A percentile compares a stretch with the other conserved stretches of the same genome.
Conservation (phyloP, 1,140 invertebrate species). For the Dufourea novaeangliae region DNA sequence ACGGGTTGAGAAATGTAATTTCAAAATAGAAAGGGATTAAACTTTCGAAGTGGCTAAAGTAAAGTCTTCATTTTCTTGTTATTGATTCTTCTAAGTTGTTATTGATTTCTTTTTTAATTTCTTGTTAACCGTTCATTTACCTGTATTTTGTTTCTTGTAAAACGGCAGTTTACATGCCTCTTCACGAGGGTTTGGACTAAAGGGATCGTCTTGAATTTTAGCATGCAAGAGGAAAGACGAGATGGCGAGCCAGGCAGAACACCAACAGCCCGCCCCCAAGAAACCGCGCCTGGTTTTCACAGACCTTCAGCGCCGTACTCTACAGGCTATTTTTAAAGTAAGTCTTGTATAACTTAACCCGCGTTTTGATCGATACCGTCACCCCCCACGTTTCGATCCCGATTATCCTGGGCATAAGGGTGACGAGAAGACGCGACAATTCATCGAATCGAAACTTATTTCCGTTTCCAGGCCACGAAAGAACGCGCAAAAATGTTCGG, state of each 20-base stretch:
- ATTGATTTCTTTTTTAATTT: too few species aligned
- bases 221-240: constrained; percentile 99
- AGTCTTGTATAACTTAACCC: constrained; percentile 64
- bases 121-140: too few species aligned
- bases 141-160: background rate
- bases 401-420: constrained; percentile 14
- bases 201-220: constrained; percentile 78
- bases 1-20: too few species aligned
- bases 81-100: too few species aligned
- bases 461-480: too few species aligned
- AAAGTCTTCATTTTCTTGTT: too few species aligned
- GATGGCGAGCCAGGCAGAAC: constrained; percentile 88
- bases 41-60: too few species aligned
- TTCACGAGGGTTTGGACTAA: constrained; percentile 31
- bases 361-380: constrained; percentile 60
- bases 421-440: background rate
- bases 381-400: constrained; percentile 2
- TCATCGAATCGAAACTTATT: background rate
- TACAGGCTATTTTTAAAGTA: constrained; percentile 99
- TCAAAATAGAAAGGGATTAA: too few species aligned
- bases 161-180: background rate
- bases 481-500: too few species aligned
- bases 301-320: constrained; percentile 99
- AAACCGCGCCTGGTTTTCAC: constrained; percentile 99
- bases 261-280: constrained; percentile 94